Base-by-base conservation (phyloP, 2,113 vertebrate genomes). In the Tragelaphus scriptus region DNA sequence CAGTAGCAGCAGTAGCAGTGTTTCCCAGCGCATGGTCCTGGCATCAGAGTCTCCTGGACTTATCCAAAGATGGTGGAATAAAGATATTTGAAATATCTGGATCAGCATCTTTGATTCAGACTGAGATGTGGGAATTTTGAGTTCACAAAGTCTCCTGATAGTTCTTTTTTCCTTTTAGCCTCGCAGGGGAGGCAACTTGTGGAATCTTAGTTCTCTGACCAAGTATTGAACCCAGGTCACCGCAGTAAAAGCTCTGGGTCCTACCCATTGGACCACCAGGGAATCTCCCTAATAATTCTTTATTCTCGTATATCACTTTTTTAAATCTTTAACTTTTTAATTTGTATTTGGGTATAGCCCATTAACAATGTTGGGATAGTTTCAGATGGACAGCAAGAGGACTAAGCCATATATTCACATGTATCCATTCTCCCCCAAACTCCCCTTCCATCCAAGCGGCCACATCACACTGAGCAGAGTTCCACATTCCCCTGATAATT, bases 101-200 rank as follows among this genome's bases (percentile, higher is more conserved):
- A 44, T 77, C 85, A 28, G 32, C 56, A 58, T 84, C 26, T 86
- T 36, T 21, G 85, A 95, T 53, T 90, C 63, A 68, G 51, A 23
- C 36, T 84, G n/a, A 65, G 49, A 84, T 49, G 58, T 97, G 56
- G 84, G 55, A 77, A 86, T 44, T 53, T 55, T 25, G 30, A 44
- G 51, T 71, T 96, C 91, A 91, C 21, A 44, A 68, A 36, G 82
- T 95, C 90, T 97, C 49, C n/a, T 80, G 71, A 26, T 87, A 59
- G 79, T 80, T 84, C 71, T 75, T 25, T 44, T 14, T 44, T 26
- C 40, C 71, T 77, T 77, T 44, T 7, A 40, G 25, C 25, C 75
- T 79, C 6, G 2, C 40, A 15, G 40, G 12, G 12, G 40, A 79
- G 13, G 6, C 75, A 79, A 28, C 75, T 79, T 47, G 40, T 0